A percentile compares a stretch with the other conserved stretches of the same genome.
Evolutionary conservation across 30 jellyfish, hydroid and myxozoan genomes (phyloP).

Genomic region (Aurelia sp.): DNA sequence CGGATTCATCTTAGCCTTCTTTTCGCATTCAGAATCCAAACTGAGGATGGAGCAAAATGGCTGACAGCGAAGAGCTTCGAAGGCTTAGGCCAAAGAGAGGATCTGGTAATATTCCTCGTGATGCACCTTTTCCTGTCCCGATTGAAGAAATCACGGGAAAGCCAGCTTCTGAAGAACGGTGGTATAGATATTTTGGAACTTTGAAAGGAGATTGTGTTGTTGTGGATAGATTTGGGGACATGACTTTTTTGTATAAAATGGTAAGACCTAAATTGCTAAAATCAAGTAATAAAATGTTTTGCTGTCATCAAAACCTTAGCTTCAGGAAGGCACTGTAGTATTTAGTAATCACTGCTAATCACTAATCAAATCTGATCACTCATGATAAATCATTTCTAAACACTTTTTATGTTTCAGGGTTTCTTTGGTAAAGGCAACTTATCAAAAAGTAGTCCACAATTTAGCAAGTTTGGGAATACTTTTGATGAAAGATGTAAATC

Average conservation of each 20-base stretch:
- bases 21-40: too few relatives aligned
- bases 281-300: too few relatives aligned
- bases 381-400: too few relatives aligned
- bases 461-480: constrained; percentile 54
- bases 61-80: constrained; percentile 31
- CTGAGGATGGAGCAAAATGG: constrained; percentile 5
- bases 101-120: constrained; percentile 9
- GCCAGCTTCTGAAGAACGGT: constrained; percentile 53
- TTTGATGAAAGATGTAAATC: constrained; percentile 46
- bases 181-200: constrained; percentile 79
- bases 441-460: constrained; percentile 72
- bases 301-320: background rate
- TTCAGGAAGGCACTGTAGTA: too few relatives aligned
- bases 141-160: constrained; percentile 56
- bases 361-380: too few relatives aligned
- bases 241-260: constrained; percentile 71
- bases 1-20: too few relatives aligned
- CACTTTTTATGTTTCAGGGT: constrained; percentile 48
- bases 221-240: constrained; percentile 68
- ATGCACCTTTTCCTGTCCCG: constrained; percentile 83
- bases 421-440: constrained; percentile 90
- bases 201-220: constrained; percentile 60
- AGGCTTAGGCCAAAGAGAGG: constrained; percentile 30
- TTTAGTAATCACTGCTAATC: too few relatives aligned
- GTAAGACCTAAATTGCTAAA: constrained; percentile 24